A percentile compares a stretch with the other conserved stretches of the same genome.
Conservation (phyloP, 1,140 invertebrate genomes). For the Hycleus cichorii region DNA sequence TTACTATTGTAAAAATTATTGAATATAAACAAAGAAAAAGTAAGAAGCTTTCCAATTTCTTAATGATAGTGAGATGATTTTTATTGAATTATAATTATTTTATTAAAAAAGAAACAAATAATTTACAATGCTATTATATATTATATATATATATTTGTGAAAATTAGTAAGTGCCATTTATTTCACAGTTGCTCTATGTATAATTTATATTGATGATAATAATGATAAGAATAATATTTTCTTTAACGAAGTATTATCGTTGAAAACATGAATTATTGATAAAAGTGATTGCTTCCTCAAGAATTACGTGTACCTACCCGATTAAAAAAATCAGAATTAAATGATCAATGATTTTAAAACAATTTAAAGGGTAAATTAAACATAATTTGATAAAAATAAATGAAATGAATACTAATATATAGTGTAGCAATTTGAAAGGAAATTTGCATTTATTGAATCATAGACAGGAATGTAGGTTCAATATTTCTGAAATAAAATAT, state of each 20-base stretch:
- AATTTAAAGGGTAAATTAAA: constrained; percentile 20
- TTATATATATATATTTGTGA: no score
- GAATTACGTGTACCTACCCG: constrained; percentile 19
- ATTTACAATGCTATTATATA: no score
- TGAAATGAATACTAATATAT: neutral
- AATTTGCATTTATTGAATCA: constrained; percentile 23
- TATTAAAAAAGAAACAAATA: no score
- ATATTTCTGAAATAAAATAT: constrained; percentile 32
- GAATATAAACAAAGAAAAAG: neutral
- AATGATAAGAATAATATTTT: neutral
- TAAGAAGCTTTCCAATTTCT: constrained; percentile 8
- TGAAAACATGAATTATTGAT: neutral
- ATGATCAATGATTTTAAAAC: constrained; percentile 12
- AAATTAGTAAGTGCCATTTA: no score
- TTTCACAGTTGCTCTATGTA: no score
- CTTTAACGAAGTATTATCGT: neutral
- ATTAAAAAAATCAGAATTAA: constrained; percentile 17
- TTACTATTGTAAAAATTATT: no score
- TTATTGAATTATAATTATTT: neutral
- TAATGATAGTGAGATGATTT: constrained; percentile 13
- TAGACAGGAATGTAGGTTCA: constrained; percentile 26
- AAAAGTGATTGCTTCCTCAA: constrained; percentile 19
- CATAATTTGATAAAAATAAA: constrained; percentile 25
- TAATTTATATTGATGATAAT: neutral
- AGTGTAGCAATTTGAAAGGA: constrained; percentile 23